phyloP scores from a whole-genome alignment of 92 coral and sea anemone genomes.

The Blastomussa wellsi region DNA sequence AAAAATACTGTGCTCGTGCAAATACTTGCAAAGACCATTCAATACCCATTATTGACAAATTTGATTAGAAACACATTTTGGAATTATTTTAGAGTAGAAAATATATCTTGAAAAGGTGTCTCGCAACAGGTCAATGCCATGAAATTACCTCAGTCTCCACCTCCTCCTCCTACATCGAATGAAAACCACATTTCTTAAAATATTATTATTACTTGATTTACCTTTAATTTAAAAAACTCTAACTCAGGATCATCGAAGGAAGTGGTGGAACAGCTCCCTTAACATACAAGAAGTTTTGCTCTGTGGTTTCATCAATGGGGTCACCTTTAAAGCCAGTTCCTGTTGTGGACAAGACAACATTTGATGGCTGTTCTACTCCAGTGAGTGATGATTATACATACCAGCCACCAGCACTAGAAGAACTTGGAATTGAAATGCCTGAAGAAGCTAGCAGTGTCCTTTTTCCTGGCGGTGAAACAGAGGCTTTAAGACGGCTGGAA shows the following conservation, averaged over 20 bases:
- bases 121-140: background rate
- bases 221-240: background rate
- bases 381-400: slow-evolving; percentile 31
- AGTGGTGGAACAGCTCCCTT: slow-evolving; percentile 65
- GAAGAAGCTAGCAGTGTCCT: slow-evolving; percentile 47
- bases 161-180: background rate
- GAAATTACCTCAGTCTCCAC: background rate
- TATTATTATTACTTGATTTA: background rate
- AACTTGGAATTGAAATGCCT: slow-evolving; percentile 52
- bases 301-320: slow-evolving; percentile 60
- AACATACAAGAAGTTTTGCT: slow-evolving; percentile 60
- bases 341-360: slow-evolving; percentile 32
- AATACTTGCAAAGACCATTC: too few species aligned
- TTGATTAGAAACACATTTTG: too few species aligned
- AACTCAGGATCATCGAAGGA: slow-evolving; percentile 50
- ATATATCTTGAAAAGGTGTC: too few species aligned
- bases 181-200: background rate
- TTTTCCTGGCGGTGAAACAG: slow-evolving; percentile 70
- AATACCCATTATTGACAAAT: too few species aligned
- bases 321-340: slow-evolving; percentile 56
- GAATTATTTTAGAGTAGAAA: background rate
- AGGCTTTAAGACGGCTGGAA: slow-evolving; percentile 62
- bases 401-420: slow-evolving; percentile 57
- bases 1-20: too few species aligned
- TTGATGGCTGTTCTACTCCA: slow-evolving; percentile 54